phyloP scores from a whole-genome alignment of 2,888 invertebrate genomes.

The Nephrotoma guestfalica region DNA sequence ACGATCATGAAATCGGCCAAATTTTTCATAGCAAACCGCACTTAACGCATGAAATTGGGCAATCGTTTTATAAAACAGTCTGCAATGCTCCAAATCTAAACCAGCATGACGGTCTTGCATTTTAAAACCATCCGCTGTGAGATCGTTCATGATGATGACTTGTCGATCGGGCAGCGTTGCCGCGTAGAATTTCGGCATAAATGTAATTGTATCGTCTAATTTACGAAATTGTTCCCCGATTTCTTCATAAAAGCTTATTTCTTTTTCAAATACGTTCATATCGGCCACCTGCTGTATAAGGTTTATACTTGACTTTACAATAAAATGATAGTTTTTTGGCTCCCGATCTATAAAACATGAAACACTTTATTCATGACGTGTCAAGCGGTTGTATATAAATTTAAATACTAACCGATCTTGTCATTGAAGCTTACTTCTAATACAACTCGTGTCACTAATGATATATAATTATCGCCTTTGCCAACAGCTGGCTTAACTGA shows the following conservation, averaged over 20 bases:
- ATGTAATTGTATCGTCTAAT: background rate
- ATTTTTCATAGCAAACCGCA: background rate
- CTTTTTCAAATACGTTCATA: background rate
- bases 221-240: background rate
- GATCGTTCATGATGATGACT: conserved; percentile 26
- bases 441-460: background rate
- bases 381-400: too few species aligned
- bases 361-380: too few species aligned
- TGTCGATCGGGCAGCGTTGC: conserved; percentile 16
- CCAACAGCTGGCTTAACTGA: background rate
- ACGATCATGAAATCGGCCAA: background rate
- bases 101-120: conserved; percentile 25
- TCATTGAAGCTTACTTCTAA: background rate
- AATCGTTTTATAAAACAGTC: conserved; percentile 12
- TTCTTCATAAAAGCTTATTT: background rate
- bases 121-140: conserved; percentile 21
- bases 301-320: background rate
- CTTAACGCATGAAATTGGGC: background rate
- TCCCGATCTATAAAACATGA: background rate
- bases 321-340: background rate
- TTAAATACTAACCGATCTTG: background rate
- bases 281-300: background rate
- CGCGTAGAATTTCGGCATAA: background rate
- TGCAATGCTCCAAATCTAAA: conserved; percentile 23
- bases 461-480: background rate